Percentiles rank a stretch among this genome's conserved stretches.
Evolutionary conservation across 2,797 vertebrate species (phyloP).

Genomic region (Mormyrops attenuatus): DNA sequence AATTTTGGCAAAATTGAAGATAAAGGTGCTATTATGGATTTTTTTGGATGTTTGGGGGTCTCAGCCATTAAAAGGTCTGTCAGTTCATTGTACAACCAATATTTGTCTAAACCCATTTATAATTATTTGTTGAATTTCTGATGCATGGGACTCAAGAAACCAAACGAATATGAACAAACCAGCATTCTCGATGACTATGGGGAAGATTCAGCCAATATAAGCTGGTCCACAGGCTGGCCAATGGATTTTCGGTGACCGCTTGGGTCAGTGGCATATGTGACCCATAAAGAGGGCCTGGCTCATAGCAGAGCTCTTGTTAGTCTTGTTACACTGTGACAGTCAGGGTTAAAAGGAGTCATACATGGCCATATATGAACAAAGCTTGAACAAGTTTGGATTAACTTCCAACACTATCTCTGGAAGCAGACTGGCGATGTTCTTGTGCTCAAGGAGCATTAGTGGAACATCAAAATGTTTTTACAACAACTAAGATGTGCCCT

Average conservation of each 20-base stretch:
- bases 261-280: not conserved
- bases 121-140: not conserved
- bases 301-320: not conserved
- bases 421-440: not conserved
- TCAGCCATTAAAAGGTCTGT: not conserved
- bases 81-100: not conserved
- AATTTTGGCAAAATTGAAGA: not conserved
- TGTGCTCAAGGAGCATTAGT: not conserved
- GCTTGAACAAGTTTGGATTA: not conserved
- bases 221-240: not conserved
- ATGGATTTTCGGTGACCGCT: not conserved
- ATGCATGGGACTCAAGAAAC: not conserved
- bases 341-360: not conserved
- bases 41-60: not conserved
- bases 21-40: not conserved
- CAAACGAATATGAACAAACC: not conserved
- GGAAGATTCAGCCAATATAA: not conserved
- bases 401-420: not conserved
- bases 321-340: not conserved
- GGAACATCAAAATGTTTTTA: not conserved
- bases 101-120: not conserved
- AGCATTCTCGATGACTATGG: not conserved
- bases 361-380: not conserved
- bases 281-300: not conserved
- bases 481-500: not conserved